Base-by-base conservation (phyloP, 2,888 invertebrate species). In the Busseola fusca region DNA sequence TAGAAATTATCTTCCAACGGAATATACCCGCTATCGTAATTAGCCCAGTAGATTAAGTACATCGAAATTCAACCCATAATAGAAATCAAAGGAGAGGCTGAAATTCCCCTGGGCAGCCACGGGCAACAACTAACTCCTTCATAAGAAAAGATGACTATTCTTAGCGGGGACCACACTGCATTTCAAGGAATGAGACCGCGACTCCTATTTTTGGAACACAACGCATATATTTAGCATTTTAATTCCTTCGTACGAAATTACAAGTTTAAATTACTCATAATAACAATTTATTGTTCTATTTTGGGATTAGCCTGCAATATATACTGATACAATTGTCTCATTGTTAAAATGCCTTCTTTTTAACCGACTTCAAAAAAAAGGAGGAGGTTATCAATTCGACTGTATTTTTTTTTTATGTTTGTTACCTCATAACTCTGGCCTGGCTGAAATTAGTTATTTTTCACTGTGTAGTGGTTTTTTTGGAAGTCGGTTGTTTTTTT, bases 211-310 rank as follows among this genome's bases (percentile, higher is more conserved):
- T 45, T 14, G 48, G 63, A 63, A 12, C 4, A 21, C 27, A 37
- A 37, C 34, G 54, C 48, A 54, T 76, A 76, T 72, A 76, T 76
- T 76, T 67, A 76, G 66, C 63, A 56, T 63, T 59, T 30, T 59
- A 25, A 64, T 69, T 59, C 7, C 30, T 63, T 37, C 25, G 25
- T 12, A 27, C 37, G 27, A 42, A 60, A 75, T 64, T 30, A 60
- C 42, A 42, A 50, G 64, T 25, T 12, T 21, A 60, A 69, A 75
- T 75, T 76, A n/a, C n/a, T n/a, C n/a, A n/a, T n/a, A 76, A 69
- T 69, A 58, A 76, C 69, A 75, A 69, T 76, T 64, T 9, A 37
- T 5, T 10, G 21, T 30, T 16, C 34, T 69, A 60, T 69, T 76
- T 42, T 57, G 4, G 25, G 27, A 42, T 2, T n/a, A 10, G 14